Evolutionary conservation across 2,797 vertebrate genomes (phyloP), one percentile per base, ranked within the genome.

Genomic region (Cossypha dichroa): DNA sequence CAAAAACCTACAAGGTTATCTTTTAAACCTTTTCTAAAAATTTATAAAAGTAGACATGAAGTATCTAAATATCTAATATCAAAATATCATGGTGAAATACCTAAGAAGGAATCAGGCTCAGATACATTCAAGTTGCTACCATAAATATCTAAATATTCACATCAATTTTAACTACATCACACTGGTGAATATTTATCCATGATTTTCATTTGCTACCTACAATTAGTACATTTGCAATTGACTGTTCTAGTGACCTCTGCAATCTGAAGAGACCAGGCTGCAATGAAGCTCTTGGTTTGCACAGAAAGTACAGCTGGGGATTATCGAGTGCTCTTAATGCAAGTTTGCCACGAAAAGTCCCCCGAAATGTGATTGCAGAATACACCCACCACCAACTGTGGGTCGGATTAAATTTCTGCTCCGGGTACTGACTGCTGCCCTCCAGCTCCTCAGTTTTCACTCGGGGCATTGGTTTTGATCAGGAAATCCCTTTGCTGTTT

Each of bases 311-410:
- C 31, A 72, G 28, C 25, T 83, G 49, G 19, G 29, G 52, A 38
- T 70, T 78, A 34, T 38, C 1, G 1, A 45, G 10, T 36, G 54
- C 22, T 79, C 17, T 33, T 66, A 58, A 38, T 9, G 31, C 28
- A 63, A 43, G 7, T 52, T 68, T 88, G 55, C 38, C 26, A 14
- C 0, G 0, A 23, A n/a, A 70, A 56, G 7, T 12, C 9, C 29
- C 54, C 45, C 10, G 54, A 75, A 54, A 60, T 11, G 11, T 20
- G 26, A 17, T 21, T 70, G 79, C 26, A 40, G 45, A 29, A 36
- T 20, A 41, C 21, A 43, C 28, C 20, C 36, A 29, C 29, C 41
- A 34, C 26, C 5, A 23, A 11, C 1, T 19, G 56, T 15, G 25
- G 29, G 15, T 60, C 36, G 40, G 34, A 31, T 70, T 31, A 33